Conservation (phyloP, 2,888 invertebrate species). For the Eudemis profundana region DNA sequence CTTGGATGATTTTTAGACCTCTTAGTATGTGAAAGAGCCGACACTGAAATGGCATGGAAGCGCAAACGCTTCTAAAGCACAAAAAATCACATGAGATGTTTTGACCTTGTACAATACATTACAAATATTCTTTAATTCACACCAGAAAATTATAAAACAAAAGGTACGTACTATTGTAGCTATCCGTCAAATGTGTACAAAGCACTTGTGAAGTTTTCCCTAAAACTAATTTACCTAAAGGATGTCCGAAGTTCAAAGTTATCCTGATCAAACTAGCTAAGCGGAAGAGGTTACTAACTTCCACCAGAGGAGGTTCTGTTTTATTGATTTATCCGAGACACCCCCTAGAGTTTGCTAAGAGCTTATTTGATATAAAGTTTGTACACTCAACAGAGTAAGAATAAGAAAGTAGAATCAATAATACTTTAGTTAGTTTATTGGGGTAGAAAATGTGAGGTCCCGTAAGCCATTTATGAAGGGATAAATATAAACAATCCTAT, state of each 20-base stretch:
- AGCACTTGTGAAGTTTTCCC: neutral
- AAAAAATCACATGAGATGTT: too few relatives aligned
- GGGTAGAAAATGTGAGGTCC: neutral
- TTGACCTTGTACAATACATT: too few relatives aligned
- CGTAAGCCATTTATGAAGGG: neutral
- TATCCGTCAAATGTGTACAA: too few relatives aligned
- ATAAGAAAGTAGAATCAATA: slow-evolving; percentile 10
- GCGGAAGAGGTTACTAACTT: slow-evolving; percentile 31
- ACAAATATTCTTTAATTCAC: too few relatives aligned
- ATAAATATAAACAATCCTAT: neutral
- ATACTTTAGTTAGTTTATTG: slow-evolving; percentile 7
- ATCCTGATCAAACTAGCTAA: slow-evolving; percentile 19
- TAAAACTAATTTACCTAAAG: neutral
- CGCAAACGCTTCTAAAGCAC: too few relatives aligned
- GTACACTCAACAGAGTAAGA: slow-evolving; percentile 5
- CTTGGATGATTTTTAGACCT: too few relatives aligned
- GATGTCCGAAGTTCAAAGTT: slow-evolving; percentile 23
- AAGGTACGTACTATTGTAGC: too few relatives aligned
- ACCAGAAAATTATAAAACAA: too few relatives aligned
- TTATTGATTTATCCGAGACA: slow-evolving; percentile 31
- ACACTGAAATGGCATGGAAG: too few relatives aligned
- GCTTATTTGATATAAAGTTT: slow-evolving; percentile 32
- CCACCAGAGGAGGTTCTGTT: slow-evolving; percentile 20
- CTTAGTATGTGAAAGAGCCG: too few relatives aligned
- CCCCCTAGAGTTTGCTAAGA: slow-evolving; percentile 27